Base-by-base conservation (phyloP, 2,113 vertebrate genomes). In the Suncus etruscus region DNA sequence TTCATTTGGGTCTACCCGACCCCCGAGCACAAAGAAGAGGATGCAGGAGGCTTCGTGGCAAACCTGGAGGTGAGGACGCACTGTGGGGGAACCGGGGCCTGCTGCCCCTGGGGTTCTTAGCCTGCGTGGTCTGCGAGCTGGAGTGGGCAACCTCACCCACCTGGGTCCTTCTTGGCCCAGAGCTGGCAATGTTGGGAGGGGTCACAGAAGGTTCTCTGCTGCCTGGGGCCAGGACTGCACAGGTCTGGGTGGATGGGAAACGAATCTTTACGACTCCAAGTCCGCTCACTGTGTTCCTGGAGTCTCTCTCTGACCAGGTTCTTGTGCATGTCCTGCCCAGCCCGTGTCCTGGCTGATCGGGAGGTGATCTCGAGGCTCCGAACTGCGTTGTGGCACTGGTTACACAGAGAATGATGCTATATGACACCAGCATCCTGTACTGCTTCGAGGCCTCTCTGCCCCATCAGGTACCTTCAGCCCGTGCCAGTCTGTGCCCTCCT, bases 1-100 rank as follows among this genome's bases (percentile, higher is more conserved):
- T 99, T 98, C 92, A 98, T 99, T 95, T 99, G 99, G 99, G 98
- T 99, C 90, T 99, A 99, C 96, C 99, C 99, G 0, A 99, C 99
- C 0, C 96, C 97, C 0, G 98, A 97, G 78, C 98, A 98, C 90
- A 98, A 98, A 73, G 98, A 99, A 0, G 99, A 99, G 27, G 99
- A 99, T 66, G 98, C 98, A 0, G 99, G 99, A 3, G 99, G 99
- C 80, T 99, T 99, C 86, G 96, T 96, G 76, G 98, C 99, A 79
- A 98, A 98, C 96, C 77, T 99, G 92, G 99, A 99, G 98, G 99
- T 99, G 87, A 91, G 97, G 4, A 0, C 10, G 0, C 24, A 8
- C 6, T 27, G 66, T 0, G 0, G 4, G 48, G 22, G 20, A 0
- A 1, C 58, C 1, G 0, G n/a, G 0, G 22, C 58, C 6, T 3